Percentiles rank a stretch among this genome's conserved stretches.
These are phyloP conservation scores for Drosophila murphyi DNA, from an alignment of 1,140 invertebrate species.

Conservation along the genomic window DNA sequence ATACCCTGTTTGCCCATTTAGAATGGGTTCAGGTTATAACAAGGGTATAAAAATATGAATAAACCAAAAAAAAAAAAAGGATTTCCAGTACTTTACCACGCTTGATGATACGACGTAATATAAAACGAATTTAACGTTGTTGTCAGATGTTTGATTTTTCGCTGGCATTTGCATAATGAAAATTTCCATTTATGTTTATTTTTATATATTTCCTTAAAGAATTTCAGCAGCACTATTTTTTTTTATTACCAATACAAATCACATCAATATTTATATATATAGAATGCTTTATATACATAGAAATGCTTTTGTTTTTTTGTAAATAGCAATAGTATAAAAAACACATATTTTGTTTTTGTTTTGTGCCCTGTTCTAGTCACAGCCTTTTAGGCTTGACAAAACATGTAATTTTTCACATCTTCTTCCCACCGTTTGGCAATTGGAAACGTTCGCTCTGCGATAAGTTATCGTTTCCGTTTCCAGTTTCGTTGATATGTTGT, in stretches of 20 bases:
- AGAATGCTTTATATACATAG: too few species aligned
- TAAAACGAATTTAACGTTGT: neutral
- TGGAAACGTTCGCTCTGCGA: constrained; percentile 44
- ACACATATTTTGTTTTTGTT: neutral
- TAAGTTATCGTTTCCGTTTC: constrained; percentile 41
- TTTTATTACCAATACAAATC: neutral
- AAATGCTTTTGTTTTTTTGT: too few species aligned
- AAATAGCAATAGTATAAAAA: neutral
- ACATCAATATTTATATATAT: neutral
- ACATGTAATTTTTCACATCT: constrained; percentile 30
- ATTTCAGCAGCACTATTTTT: neutral
- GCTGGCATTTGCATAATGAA: neutral
- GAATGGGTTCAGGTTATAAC: too few species aligned
- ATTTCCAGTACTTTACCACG: neutral
- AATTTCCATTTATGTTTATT: too few species aligned
- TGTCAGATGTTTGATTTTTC: neutral
- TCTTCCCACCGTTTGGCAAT: constrained; percentile 20
- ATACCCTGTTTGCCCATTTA: too few species aligned
- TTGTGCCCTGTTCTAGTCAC: neutral
- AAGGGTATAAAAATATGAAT: neutral
- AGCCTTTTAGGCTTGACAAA: constrained; percentile 28
- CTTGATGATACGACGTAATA: neutral
- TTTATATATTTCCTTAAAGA: too few species aligned
- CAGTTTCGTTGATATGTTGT: constrained; percentile 38
- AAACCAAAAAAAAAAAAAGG: neutral